Evolutionary conservation across 2,113 vertebrate genomes (phyloP).

Genomic region (Kryptolebias marmoratus): DNA sequence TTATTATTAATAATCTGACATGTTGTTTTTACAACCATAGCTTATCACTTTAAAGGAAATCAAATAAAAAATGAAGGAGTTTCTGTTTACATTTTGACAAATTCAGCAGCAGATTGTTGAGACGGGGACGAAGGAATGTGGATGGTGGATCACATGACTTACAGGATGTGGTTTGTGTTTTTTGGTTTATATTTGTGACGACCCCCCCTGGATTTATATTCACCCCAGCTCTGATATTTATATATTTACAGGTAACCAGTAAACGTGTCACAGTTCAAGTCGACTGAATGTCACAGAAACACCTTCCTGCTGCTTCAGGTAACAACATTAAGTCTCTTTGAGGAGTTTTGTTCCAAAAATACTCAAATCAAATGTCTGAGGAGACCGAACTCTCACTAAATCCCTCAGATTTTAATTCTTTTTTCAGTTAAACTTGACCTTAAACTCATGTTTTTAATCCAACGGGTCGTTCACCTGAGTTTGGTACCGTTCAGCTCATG

Average conservation of each 20-base stretch:
- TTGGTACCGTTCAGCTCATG: not conserved
- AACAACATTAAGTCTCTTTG: conserved; percentile 39
- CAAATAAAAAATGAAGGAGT: conserved; percentile 14
- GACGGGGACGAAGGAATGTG: conserved; percentile 57
- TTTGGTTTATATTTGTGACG: conserved; percentile 38
- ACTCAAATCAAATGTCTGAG: not conserved
- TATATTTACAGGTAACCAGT: conserved; percentile 54
- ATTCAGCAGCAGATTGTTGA: conserved; percentile 48
- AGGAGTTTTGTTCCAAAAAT: conserved; percentile 50
- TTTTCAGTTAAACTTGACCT: not conserved
- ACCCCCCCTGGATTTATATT: not conserved
- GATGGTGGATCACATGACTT: conserved; percentile 50
- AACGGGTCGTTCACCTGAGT: not conserved
- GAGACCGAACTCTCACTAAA: not conserved
- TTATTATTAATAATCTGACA: conserved; percentile 6
- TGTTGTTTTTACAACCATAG: conserved; percentile 25
- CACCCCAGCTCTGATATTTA: conserved; percentile 17
- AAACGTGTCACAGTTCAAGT: conserved; percentile 25
- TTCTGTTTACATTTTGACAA: conserved; percentile 36
- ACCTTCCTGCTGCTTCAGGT: conserved; percentile 19
- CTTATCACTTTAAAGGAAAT: conserved; percentile 19
- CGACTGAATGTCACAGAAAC: conserved; percentile 1
- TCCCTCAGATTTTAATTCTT: not conserved
- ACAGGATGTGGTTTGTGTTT: conserved; percentile 59
- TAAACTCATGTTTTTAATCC: too few species aligned